Evolutionary conservation across 2,113 vertebrate genomes (phyloP).

Genomic region (Scomber scombrus): DNA sequence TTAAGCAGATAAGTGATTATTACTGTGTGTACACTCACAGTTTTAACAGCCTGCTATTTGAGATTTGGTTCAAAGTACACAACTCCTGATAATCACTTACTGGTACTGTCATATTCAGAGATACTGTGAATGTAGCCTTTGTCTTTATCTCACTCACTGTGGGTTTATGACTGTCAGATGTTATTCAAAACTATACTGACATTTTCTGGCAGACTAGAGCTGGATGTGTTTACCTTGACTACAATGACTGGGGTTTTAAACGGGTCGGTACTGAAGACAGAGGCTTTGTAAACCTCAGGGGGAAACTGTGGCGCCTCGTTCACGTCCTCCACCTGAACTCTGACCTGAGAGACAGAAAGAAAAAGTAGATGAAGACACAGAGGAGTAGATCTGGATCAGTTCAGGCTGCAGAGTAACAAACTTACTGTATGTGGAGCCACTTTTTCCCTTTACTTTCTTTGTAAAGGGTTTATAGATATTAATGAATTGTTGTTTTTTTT

Average conservation of each 20-base stretch:
- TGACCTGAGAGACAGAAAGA: slow-evolving; percentile 60
- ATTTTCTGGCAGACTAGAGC: slow-evolving; percentile 1
- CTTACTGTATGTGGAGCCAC: no score
- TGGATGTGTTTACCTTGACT: slow-evolving; percentile 78
- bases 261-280: slow-evolving; percentile 77
- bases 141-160: neutral
- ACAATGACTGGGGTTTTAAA: slow-evolving; percentile 79
- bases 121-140: neutral
- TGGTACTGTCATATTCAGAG: neutral
- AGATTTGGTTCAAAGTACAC: slow-evolving; percentile 8
- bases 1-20: no score
- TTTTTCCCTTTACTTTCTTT: no score
- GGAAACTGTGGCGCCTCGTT: slow-evolving; percentile 83
- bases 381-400: neutral
- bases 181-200: neutral
- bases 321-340: slow-evolving; percentile 76
- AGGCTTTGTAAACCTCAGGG: slow-evolving; percentile 61
- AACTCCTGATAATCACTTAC: neutral
- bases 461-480: no score
- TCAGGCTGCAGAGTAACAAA: no score
- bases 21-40: neutral
- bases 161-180: no score
- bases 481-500: no score
- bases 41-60: neutral
- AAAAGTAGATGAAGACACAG: neutral